phyloP scores from a whole-genome alignment of 2,797 vertebrate genomes.

The Margarornis squamiger region DNA sequence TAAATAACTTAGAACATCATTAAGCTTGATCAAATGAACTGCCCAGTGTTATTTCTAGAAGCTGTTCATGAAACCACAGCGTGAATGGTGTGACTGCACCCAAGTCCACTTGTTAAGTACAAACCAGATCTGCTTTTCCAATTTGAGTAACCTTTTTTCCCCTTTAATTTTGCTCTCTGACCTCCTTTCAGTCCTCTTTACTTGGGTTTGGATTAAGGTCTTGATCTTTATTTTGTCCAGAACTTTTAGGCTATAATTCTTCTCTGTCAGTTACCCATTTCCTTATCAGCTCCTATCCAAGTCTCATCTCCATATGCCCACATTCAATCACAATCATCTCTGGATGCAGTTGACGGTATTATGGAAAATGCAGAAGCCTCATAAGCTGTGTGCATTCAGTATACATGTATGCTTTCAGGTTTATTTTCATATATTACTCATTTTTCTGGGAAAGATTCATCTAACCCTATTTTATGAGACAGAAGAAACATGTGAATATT shows the following conservation, averaged over 20 bases:
- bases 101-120: accelerated
- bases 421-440: not conserved
- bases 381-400: not conserved
- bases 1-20: not conserved
- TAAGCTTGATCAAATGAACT: not conserved
- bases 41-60: not conserved
- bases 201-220: not conserved
- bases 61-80: not conserved
- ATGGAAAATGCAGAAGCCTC: not conserved
- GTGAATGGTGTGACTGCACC: not conserved
- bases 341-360: not conserved
- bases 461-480: not conserved
- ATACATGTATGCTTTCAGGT: not conserved
- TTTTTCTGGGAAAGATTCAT: not conserved
- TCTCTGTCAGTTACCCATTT: not conserved
- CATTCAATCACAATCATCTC: not conserved
- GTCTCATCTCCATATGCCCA: not conserved
- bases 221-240: not conserved
- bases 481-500: not conserved
- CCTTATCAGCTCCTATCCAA: not conserved
- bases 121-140: not conserved
- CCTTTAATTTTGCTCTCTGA: not conserved
- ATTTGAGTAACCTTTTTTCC: not conserved
- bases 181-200: not conserved
- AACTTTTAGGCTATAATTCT: not conserved